phyloP scores from a whole-genome alignment of 2,797 vertebrate species.

The Pelodytes ibericus region DNA sequence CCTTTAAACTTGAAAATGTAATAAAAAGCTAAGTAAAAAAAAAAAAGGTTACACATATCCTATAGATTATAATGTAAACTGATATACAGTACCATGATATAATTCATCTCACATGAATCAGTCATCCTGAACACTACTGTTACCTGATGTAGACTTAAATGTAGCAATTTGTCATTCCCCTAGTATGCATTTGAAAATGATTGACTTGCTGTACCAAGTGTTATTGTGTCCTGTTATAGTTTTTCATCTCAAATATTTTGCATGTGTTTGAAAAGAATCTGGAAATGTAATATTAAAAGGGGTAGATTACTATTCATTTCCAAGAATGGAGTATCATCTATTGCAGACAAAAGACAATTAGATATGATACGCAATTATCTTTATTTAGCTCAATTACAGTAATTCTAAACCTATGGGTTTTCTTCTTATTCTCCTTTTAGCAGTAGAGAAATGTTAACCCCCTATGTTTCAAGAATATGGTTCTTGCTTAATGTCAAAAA shows the following conservation, averaged over 20 bases:
- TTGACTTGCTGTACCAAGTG: background rate
- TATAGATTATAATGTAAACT: background rate
- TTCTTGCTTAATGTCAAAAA: background rate
- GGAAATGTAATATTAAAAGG: constrained; percentile 25
- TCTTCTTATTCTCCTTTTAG: background rate
- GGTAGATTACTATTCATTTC: constrained; percentile 31
- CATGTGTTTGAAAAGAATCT: constrained; percentile 10
- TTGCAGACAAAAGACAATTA: constrained; percentile 43
- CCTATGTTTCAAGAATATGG: background rate
- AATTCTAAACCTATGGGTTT: constrained; percentile 19
- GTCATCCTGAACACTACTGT: background rate
- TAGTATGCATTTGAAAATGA: background rate
- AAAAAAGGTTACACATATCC: no score
- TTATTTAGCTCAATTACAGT: constrained; percentile 52
- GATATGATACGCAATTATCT: constrained; percentile 38
- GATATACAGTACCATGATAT: background rate
- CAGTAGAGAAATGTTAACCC: constrained; percentile 22
- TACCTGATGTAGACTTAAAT: background rate
- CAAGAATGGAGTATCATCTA: constrained; percentile 41
- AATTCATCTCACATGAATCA: background rate
- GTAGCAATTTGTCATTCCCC: background rate
- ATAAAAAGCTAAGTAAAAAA: no score
- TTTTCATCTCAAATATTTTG: constrained; percentile 4
- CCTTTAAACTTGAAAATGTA: no score
- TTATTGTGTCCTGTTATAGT: background rate